phyloP scores from a whole-genome alignment of 2,797 vertebrate species.

The Acanthurus tractus region DNA sequence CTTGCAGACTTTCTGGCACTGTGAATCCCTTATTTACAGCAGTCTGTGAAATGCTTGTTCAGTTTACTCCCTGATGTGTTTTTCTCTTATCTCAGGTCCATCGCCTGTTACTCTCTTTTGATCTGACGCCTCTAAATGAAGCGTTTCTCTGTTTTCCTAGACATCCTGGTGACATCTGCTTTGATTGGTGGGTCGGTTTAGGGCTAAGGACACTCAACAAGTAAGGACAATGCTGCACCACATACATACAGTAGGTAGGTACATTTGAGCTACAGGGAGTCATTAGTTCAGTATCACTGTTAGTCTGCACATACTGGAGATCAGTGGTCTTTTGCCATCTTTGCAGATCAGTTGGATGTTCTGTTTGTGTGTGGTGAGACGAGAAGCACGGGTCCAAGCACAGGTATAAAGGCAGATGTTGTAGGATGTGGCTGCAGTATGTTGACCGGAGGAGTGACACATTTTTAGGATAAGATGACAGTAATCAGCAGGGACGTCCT shows the following conservation, averaged over 20 bases:
- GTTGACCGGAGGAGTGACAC: conserved; percentile 70
- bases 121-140: conserved; percentile 27
- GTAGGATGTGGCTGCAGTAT: conserved; percentile 67
- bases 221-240: conserved; percentile 57
- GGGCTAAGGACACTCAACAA: conserved; percentile 39
- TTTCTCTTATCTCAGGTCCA: conserved; percentile 42
- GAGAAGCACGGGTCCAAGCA: conserved; percentile 51
- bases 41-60: conserved; percentile 33
- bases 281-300: conserved; percentile 59
- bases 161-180: conserved; percentile 43
- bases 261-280: conserved; percentile 50
- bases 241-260: conserved; percentile 56
- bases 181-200: conserved; percentile 41
- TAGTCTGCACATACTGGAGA: conserved; percentile 70
- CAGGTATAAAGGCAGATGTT: conserved; percentile 74
- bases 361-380: conserved; percentile 11
- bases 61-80: conserved; percentile 44
- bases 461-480: conserved; percentile 43
- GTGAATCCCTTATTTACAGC: conserved; percentile 7
- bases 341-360: conserved; percentile 28
- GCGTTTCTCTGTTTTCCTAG: conserved; percentile 5
- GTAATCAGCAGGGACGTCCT: conserved; percentile 40
- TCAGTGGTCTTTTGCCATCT: conserved; percentile 35
- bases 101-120: neutral
- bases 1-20: conserved; percentile 22